Base-by-base conservation (phyloP, 2,797 vertebrate species). In the Microctenopoma steveboyesi region DNA sequence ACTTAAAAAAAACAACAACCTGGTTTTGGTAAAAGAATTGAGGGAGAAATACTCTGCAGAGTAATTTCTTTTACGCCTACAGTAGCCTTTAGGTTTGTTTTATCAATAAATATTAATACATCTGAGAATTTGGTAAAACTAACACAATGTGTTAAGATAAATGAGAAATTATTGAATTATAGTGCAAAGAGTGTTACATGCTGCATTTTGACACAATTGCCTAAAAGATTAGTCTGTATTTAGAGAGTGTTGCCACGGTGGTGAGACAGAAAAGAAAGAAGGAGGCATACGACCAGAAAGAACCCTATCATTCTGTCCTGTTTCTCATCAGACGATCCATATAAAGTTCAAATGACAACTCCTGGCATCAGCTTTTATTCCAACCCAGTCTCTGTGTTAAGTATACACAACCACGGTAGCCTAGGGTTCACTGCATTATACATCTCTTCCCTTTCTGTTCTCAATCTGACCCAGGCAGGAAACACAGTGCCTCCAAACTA, bases 401-500 rank as follows among this genome's bases (percentile, higher is more conserved):
- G 68, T 80, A 42, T 15, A 72, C 74, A 82, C 69, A 74, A 48
- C 48, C 53, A 81, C 79, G 81, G 88, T 80, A 86, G 88, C 71
- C 80, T 82, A 53, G 79, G 84, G 83, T 80, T 85, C 81, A 76
- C 52, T 70, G 64, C 86, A 78, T 77, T 82, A 75, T 73, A 56
- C 64, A 63, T 82, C 76, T 68, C 77, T 72, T 70, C 69, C 71
- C 74, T 68, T n/a, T 82, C 82, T 84, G 86, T 81, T 89, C 79
- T 85, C 72, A 78, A 79, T 86, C 83, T 82, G 71, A 73, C 72
- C 78, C 58, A 45, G 76, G 71, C 86, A 86, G 84, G 79, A 88
- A 90, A 74, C 67, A 43, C 64, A 51, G 63, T 52, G 74, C 73
- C 72, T 81, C 80, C 66, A 27, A 81, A 84, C 86, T 55, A 76